Conservation (phyloP, 2,113 vertebrate species). For the Archocentrus centrarchus region DNA sequence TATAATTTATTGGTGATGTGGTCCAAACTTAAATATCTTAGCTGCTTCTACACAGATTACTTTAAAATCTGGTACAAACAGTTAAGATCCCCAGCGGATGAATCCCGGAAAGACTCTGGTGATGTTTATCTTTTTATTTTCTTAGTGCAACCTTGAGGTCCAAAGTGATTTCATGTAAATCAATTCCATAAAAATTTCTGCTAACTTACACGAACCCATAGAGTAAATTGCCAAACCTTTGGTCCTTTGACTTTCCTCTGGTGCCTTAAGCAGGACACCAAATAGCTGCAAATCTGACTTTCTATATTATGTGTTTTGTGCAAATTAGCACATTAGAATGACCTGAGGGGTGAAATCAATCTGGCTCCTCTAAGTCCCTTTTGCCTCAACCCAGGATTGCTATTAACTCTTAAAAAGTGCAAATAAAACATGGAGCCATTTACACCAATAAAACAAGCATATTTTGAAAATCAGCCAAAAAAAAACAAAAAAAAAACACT, state of each 20-base stretch:
- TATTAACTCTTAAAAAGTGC: too few species aligned
- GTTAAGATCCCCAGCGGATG: not conserved
- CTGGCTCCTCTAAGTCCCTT: not conserved
- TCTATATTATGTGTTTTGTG: not conserved
- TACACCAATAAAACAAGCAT: not conserved
- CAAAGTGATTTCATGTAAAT: not conserved
- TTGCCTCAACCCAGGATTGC: too few species aligned
- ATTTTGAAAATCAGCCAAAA: not conserved
- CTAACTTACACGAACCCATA: not conserved
- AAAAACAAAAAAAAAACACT: not conserved
- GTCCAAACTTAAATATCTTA: not conserved
- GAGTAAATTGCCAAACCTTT: not conserved
- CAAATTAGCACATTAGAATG: not conserved
- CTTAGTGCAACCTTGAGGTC: not conserved
- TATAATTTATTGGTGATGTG: not conserved
- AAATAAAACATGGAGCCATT: not conserved
- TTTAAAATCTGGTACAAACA: not conserved
- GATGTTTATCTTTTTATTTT: not conserved
- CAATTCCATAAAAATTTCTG: not conserved
- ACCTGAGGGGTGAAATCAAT: not conserved
- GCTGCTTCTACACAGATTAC: not conserved
- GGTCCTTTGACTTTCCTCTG: not conserved
- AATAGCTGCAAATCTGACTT: not conserved
- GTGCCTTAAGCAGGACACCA: not conserved
- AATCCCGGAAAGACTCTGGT: not conserved